Evolutionary conservation across 2,797 vertebrate genomes (phyloP).

Genomic region (Mareca penelope): DNA sequence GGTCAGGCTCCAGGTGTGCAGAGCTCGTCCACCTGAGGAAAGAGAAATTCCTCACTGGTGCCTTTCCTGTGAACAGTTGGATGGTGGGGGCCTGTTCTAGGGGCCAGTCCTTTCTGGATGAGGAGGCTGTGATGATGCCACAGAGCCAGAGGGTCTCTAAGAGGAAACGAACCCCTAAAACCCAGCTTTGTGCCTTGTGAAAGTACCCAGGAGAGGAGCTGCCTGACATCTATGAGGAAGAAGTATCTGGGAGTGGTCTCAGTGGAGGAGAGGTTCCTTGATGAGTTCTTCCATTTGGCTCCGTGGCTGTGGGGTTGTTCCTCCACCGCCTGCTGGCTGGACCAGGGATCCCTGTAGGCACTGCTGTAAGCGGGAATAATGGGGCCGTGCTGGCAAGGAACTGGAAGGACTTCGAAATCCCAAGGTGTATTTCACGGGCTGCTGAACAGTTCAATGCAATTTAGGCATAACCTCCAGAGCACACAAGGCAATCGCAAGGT

Average conservation of each 20-base stretch:
- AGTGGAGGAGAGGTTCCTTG: too few relatives aligned
- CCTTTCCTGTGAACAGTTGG: background rate
- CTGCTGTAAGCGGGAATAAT: background rate
- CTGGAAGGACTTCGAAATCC: background rate
- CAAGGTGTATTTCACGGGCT: background rate
- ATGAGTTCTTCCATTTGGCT: background rate
- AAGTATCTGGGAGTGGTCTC: background rate
- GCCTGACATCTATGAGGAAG: background rate
- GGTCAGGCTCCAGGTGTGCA: background rate
- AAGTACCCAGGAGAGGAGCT: background rate
- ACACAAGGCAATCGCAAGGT: background rate
- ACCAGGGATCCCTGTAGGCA: background rate
- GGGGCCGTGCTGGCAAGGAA: background rate
- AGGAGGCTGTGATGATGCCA: background rate
- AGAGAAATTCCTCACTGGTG: background rate
- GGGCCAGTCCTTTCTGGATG: background rate
- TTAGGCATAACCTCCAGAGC: background rate
- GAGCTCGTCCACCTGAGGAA: background rate
- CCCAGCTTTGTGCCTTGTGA: background rate
- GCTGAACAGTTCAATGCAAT: background rate
- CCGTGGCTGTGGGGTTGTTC: background rate
- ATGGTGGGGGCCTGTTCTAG: background rate
- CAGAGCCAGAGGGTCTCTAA: background rate
- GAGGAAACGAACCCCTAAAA: background rate
- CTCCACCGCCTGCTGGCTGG: accelerated